Evolutionary conservation across 2,113 vertebrate species (phyloP).

Genomic region (Bubo bubo): DNA sequence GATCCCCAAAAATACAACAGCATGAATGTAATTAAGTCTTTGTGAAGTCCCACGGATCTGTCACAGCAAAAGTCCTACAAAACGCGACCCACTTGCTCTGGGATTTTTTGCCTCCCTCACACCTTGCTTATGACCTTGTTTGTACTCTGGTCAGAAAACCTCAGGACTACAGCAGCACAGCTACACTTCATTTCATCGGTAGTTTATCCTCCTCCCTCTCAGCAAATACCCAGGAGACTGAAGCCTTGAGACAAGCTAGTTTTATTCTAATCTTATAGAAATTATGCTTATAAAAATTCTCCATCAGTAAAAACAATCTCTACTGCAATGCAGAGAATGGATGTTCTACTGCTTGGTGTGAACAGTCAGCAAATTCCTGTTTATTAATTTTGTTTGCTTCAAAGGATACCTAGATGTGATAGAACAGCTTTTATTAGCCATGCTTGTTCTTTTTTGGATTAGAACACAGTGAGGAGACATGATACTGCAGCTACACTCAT

Average conservation of each 20-base stretch:
- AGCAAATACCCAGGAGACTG: not conserved
- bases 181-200: not conserved
- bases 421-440: not conserved
- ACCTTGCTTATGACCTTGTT: not conserved
- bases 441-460: not conserved
- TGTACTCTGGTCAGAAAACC: not conserved
- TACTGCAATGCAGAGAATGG: not conserved
- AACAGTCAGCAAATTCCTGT: constrained; percentile 48
- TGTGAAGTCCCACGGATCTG: not conserved
- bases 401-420: not conserved
- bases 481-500: not conserved
- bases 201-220: not conserved
- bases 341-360: not conserved
- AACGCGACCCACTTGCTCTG: accelerated
- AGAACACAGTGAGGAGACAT: not conserved
- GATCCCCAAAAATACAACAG: not conserved
- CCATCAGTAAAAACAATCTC: not conserved
- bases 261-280: not conserved
- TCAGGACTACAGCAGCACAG: not conserved
- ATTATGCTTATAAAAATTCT: not conserved
- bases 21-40: accelerated
- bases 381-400: constrained; percentile 18
- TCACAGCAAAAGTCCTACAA: not conserved
- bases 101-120: not conserved
- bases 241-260: not conserved